These are phyloP conservation scores for Drosophila flavopinicola DNA, from an alignment of 2,888 invertebrate genomes.

Conservation along the genomic window DNA sequence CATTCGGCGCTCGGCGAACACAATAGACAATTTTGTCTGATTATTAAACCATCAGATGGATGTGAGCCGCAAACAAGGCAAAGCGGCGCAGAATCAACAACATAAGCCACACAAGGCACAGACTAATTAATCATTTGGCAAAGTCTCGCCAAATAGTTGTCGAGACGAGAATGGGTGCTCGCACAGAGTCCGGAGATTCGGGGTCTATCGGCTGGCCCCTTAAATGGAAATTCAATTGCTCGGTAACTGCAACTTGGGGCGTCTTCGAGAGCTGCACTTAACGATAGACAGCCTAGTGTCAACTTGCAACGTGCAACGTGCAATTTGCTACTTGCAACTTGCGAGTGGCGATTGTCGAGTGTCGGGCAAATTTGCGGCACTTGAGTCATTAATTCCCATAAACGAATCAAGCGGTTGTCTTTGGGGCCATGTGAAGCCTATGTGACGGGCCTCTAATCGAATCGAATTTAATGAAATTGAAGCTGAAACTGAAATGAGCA, in stretches of 20 bases:
- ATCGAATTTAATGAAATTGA: slow-evolving; percentile 64
- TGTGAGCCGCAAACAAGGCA: no score
- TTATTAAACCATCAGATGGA: slow-evolving; percentile 71
- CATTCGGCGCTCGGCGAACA: no score
- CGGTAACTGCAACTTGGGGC: slow-evolving; percentile 40
- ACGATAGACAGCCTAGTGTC: slow-evolving; percentile 1
- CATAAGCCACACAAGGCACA: slow-evolving; percentile 36
- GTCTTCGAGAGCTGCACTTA: slow-evolving; percentile 34
- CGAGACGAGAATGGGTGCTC: neutral
- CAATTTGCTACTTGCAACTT: no score
- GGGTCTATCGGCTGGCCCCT: slow-evolving; percentile 22
- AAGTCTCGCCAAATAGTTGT: slow-evolving; percentile 31
- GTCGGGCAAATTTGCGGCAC: slow-evolving; percentile 62
- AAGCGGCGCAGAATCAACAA: slow-evolving; percentile 37
- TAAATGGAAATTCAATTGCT: slow-evolving; percentile 75
- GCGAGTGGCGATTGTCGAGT: slow-evolving; percentile 12
- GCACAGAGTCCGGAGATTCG: neutral
- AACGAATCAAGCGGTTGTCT: slow-evolving; percentile 49
- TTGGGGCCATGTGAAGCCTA: slow-evolving; percentile 1
- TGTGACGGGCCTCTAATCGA: slow-evolving; percentile 58
- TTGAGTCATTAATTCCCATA: slow-evolving; percentile 74
- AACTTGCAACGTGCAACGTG: no score
- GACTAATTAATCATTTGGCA: slow-evolving; percentile 73
- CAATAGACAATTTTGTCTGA: slow-evolving; percentile 68
- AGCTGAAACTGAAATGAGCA: slow-evolving; percentile 64